Base-by-base conservation (phyloP, 2,113 vertebrate genomes). In the Saguinus imperator region DNA sequence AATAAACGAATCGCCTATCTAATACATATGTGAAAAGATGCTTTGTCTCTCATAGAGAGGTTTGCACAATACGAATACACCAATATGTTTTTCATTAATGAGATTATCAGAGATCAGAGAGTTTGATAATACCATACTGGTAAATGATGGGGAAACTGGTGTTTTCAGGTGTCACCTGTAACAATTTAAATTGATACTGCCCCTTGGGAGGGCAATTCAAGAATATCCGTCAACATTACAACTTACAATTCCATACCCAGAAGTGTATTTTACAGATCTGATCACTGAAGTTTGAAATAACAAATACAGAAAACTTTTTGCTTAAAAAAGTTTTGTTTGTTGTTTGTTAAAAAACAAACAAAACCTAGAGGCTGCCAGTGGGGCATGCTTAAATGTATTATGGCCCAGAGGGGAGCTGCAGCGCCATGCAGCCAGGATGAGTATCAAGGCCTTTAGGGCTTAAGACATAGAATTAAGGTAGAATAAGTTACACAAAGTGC, bases 341-440 rank as follows among this genome's bases (percentile, higher is more conserved):
- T 43, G 61, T 40, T 80, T 52, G 45, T 66, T 68, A n/a, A 52
- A 55, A 55, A 43, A 70, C 52, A 43, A 25, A 27, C 0, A 32
- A 70, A 6, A 79, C 17, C 50, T 52, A 45, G 50, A 81, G 16
- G 64, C n/a, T 16, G 29, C 20, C 2, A 6, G 8, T 32, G 37
- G 37, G 20, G 27, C 10, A 7, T 35, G n/a, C 27, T 32, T 68
- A 8, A 27, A n/a, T 45, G 20, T 5, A 1, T 43, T 48, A 6
- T n/a, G 11, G 76, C 21, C 58, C 4, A 16, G 11, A 0, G 0
- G 2, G 17, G 45, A 16, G 17, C 40, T 8, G 17, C 61, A 14
- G 8, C 6, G 1, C 76, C 2, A 0, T 0, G 8, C 37, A 55
- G 21, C n/a, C 89, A 91, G 48, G 61, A 81, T 23, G 32, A 37